Base-by-base conservation (phyloP, 2,113 vertebrate species). In the Tenebrosternarchus preto region DNA sequence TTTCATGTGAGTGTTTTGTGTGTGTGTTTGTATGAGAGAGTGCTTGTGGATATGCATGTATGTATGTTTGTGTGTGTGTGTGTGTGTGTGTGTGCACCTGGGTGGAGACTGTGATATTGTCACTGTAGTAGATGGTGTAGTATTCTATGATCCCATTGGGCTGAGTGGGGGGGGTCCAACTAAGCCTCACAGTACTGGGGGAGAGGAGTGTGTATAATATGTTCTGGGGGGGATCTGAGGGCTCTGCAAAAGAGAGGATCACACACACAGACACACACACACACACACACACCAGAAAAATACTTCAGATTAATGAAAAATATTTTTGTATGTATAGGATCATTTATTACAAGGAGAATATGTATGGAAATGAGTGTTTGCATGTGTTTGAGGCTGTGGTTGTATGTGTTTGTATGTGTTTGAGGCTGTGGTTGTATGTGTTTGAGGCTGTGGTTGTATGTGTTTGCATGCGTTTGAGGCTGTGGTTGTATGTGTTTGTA, bases 141-240 rank as follows among this genome's bases (percentile, higher is more conserved):
- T 53, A 77, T 31, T 31, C 61, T 17, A 72, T 94, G 82, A 95
- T 89, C 67, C 96, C 96, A 85, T 97, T 96, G 69, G 96, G 95
- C 60, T 96, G 92, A 77, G 88, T 90, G 55, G 97, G 95, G 80
- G 96, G 95, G 6, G 69, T 89, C 96, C 97, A 98, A 79, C 88
- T 92, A 4, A 98, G 69, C 80, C 89, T 90, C 86, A 97, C 83
- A 66, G 95, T 94, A 46, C 94, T 94, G 70, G 93, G 90, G 16
- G 92, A 95, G 79, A 95, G 88, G 79, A 96, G 95, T 85, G 83
- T 88, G 86, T 95, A 89, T 20, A 89, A 89, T 61, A 98, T 85
- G 85, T 95, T 93, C 90, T 92, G 95, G 0, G 96, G 96, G 61
- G 96, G 93, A 76, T 97, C 95, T 83, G 92, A 93, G 22, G 96